These are phyloP conservation scores for Rhinoderma darwinii DNA, from an alignment of 2,113 vertebrate genomes.

Conservation along the genomic window DNA sequence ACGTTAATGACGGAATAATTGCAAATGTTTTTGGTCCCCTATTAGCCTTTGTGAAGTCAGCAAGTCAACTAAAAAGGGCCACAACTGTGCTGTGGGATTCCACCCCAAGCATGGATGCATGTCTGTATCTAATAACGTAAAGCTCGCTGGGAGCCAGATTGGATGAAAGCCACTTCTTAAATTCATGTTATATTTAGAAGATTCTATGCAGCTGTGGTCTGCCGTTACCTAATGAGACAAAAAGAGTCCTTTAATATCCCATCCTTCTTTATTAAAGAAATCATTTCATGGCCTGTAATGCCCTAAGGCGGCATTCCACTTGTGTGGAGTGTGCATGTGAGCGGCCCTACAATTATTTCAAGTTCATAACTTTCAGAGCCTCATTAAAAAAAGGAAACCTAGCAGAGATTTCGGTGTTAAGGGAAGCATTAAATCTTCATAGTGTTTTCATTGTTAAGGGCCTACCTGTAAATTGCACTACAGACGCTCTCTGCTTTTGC, in stretches of 20 bases:
- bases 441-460: slow-evolving; percentile 49
- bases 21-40: slow-evolving; percentile 6
- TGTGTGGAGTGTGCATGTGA: slow-evolving; percentile 50
- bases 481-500: neutral
- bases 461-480: slow-evolving; percentile 41
- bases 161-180: slow-evolving; percentile 43
- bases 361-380: slow-evolving; percentile 56
- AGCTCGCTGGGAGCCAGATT: slow-evolving; percentile 40
- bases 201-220: slow-evolving; percentile 50
- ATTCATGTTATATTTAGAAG: slow-evolving; percentile 48
- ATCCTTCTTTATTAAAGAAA: slow-evolving; percentile 60
- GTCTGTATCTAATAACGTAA: slow-evolving; percentile 55
- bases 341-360: slow-evolving; percentile 48
- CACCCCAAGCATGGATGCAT: slow-evolving; percentile 39
- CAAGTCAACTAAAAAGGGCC: slow-evolving; percentile 6
- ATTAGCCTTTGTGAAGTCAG: neutral
- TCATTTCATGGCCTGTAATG: slow-evolving; percentile 58
- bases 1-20: slow-evolving; percentile 12
- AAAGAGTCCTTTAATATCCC: slow-evolving; percentile 59
- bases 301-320: slow-evolving; percentile 55
- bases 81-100: slow-evolving; percentile 38
- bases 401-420: slow-evolving; percentile 35
- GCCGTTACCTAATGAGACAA: slow-evolving; percentile 58
- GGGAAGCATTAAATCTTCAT: slow-evolving; percentile 57
- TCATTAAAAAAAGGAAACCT: slow-evolving; percentile 50